A percentile compares a stretch with the other conserved stretches of the same genome.
Evolutionary conservation across 1,140 invertebrate species (phyloP).

Genomic region (Pararge aegeria): DNA sequence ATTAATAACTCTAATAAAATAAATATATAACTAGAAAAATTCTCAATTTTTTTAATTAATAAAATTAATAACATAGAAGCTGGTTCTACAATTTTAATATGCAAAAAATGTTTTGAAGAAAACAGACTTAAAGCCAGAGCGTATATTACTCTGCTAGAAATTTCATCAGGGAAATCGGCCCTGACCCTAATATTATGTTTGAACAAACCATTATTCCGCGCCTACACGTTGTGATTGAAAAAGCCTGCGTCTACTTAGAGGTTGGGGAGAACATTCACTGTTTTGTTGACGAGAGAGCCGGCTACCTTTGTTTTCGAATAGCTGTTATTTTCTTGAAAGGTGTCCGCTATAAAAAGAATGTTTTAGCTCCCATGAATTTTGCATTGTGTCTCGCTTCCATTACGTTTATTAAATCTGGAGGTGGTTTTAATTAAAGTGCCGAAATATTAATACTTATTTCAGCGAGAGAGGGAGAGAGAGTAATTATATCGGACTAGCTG

Average conservation of each 20-base stretch:
- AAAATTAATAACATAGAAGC: too few relatives aligned
- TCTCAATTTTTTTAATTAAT: too few relatives aligned
- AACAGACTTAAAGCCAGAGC: too few relatives aligned
- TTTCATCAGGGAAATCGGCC: too few relatives aligned
- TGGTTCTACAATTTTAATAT: too few relatives aligned
- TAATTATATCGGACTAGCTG: too few relatives aligned
- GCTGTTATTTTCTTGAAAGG: conserved; percentile 67
- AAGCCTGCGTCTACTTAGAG: conserved; percentile 61
- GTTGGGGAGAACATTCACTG: conserved; percentile 54
- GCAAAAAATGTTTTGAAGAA: too few relatives aligned
- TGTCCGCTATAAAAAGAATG: conserved; percentile 51
- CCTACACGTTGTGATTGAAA: conserved; percentile 69
- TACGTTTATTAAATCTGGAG: conserved; percentile 34
- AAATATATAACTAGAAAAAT: too few relatives aligned
- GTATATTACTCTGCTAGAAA: too few relatives aligned
- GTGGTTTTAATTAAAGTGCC: conserved; percentile 16
- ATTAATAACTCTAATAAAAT: too few relatives aligned
- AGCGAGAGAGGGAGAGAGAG: too few relatives aligned
- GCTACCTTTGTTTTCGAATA: conserved; percentile 62
- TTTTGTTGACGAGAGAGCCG: conserved; percentile 48
- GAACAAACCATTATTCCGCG: conserved; percentile 44
- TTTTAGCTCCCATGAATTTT: conserved; percentile 67
- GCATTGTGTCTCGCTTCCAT: conserved; percentile 50
- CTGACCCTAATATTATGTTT: too few relatives aligned
- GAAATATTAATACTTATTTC: background rate